These are phyloP conservation scores for Smithornis capensis DNA, from an alignment of 2,113 vertebrate genomes.

Conservation along the genomic window DNA sequence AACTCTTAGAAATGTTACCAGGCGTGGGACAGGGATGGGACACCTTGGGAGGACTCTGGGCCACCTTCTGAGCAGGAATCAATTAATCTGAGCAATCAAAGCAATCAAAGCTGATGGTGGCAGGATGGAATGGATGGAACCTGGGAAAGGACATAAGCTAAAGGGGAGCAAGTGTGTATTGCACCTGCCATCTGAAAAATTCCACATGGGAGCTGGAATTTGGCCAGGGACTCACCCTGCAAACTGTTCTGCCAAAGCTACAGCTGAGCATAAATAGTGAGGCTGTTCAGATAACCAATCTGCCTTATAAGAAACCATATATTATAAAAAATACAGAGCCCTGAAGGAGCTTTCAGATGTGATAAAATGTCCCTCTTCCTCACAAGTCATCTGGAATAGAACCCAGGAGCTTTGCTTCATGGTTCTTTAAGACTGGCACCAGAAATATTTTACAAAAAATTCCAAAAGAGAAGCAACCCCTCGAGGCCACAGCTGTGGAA, in stretches of 20 bases:
- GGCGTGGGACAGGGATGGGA: neutral
- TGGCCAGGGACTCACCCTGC: neutral
- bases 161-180: neutral
- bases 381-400: slow-evolving; percentile 3
- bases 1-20: neutral
- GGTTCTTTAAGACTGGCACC: slow-evolving; percentile 20
- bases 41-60: neutral
- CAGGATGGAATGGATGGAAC: neutral
- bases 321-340: neutral
- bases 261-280: neutral
- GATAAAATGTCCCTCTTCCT: neutral
- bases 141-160: neutral
- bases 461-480: neutral
- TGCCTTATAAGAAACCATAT: neutral
- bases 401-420: slow-evolving; percentile 2
- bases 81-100: neutral
- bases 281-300: neutral
- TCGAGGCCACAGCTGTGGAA: slow-evolving; percentile 2
- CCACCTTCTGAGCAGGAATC: neutral
- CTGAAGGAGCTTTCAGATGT: neutral
- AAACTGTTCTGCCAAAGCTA: neutral
- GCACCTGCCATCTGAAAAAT: neutral
- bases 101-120: neutral
- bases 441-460: neutral
- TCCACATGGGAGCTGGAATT: neutral